These are phyloP conservation scores for Mythimna lalbum DNA, from an alignment of 2,888 invertebrate species.

Conservation along the genomic window DNA sequence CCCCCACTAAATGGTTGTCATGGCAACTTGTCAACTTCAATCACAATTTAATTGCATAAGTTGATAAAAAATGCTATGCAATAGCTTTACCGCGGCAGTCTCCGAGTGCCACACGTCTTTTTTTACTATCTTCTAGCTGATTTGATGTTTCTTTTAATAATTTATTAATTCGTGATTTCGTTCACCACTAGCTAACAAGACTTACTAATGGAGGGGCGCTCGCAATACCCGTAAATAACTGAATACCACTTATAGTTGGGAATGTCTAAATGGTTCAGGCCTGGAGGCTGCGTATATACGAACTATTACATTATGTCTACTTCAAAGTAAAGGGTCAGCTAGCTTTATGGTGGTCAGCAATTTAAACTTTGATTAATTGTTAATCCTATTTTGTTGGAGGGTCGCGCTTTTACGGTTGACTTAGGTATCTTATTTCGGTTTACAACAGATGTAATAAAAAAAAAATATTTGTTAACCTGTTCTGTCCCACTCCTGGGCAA, in stretches of 20 bases:
- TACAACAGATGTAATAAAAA: too few species aligned
- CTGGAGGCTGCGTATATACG: not conserved
- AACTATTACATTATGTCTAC: slow-evolving; percentile 2
- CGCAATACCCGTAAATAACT: slow-evolving; percentile 73
- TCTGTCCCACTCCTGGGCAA: not conserved
- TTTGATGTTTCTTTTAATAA: slow-evolving; percentile 44
- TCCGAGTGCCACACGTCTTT: too few species aligned
- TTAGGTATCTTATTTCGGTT: too few species aligned
- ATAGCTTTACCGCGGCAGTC: too few species aligned
- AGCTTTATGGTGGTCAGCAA: not conserved
- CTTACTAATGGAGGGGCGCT: slow-evolving; percentile 67
- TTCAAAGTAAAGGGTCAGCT: slow-evolving; percentile 3
- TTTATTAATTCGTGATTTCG: slow-evolving; percentile 68
- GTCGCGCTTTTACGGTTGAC: not conserved
- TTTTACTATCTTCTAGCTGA: slow-evolving; percentile 32
- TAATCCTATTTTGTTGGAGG: not conserved
- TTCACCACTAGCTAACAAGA: slow-evolving; percentile 71
- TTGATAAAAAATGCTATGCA: too few species aligned
- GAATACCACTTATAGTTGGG: slow-evolving; percentile 72
- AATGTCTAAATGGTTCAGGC: slow-evolving; percentile 22
- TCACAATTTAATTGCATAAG: too few species aligned
- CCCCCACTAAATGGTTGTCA: too few species aligned
- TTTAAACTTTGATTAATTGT: not conserved
- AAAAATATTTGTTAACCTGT: too few species aligned
- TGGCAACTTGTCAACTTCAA: too few species aligned